Evolutionary conservation across 2,888 invertebrate species (phyloP).

Genomic region (Dione juno): DNA sequence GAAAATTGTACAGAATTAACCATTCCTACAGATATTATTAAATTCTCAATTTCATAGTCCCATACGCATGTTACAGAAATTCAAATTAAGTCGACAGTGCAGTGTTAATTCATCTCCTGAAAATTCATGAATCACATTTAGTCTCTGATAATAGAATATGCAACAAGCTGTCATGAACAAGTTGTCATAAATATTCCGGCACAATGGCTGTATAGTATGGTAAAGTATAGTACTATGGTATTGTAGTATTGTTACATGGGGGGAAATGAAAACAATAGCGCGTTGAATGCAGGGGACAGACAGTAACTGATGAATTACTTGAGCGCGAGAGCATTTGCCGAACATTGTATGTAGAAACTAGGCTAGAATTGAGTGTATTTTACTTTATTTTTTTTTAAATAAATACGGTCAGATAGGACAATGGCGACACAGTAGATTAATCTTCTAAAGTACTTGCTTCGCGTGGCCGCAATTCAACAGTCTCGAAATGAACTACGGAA

Average conservation of each 20-base stretch:
- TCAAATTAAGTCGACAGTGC: slow-evolving; percentile 26
- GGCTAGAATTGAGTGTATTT: slow-evolving; percentile 33
- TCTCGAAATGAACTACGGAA: slow-evolving; percentile 16
- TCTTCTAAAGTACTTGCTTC: slow-evolving; percentile 17
- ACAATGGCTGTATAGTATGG: slow-evolving; percentile 36
- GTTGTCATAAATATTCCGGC: slow-evolving; percentile 39
- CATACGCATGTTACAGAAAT: slow-evolving; percentile 23
- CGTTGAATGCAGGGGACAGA: slow-evolving; percentile 46
- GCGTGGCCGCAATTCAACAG: slow-evolving; percentile 23
- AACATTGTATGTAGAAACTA: slow-evolving; percentile 41
- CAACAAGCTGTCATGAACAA: slow-evolving; percentile 41
- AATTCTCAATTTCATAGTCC: neutral
- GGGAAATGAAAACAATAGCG: slow-evolving; percentile 43
- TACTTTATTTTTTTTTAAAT: slow-evolving; percentile 30
- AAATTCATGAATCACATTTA: slow-evolving; percentile 38
- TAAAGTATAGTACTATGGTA: slow-evolving; percentile 28
- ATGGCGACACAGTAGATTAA: slow-evolving; percentile 38
- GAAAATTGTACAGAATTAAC: neutral
- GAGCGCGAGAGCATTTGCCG: slow-evolving; percentile 37
- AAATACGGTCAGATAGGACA: slow-evolving; percentile 35
- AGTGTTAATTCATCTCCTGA: slow-evolving; percentile 21
- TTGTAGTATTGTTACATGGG: slow-evolving; percentile 41
- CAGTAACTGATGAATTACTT: slow-evolving; percentile 50
- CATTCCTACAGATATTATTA: neutral
- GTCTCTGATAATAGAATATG: slow-evolving; percentile 42